phyloP scores from a whole-genome alignment of 2,113 vertebrate genomes.

The Rattus rattus region DNA sequence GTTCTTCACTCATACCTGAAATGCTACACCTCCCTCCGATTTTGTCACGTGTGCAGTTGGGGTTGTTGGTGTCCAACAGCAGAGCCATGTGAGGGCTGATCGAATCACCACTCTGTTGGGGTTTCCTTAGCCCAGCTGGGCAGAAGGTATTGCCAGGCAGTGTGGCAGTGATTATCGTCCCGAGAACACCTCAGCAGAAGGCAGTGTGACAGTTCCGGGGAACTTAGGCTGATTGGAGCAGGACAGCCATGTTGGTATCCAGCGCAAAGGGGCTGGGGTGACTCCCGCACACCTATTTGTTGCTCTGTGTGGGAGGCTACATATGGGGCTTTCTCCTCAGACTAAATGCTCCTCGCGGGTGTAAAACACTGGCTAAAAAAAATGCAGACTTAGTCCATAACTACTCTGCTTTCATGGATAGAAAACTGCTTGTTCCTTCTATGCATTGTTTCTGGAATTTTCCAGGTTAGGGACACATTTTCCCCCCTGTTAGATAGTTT shows the following conservation, averaged over 20 bases:
- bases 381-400: neutral
- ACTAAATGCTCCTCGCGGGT: neutral
- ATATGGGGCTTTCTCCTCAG: neutral
- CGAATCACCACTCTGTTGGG: neutral
- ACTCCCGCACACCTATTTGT: neutral
- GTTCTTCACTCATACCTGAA: neutral
- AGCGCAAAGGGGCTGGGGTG: neutral
- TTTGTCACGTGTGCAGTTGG: constrained; percentile 7
- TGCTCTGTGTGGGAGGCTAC: neutral
- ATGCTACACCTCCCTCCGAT: neutral
- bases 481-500: neutral
- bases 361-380: neutral
- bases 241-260: neutral
- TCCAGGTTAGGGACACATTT: neutral
- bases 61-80: neutral
- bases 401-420: neutral
- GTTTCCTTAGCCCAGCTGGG: constrained; percentile 15
- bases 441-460: neutral
- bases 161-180: neutral
- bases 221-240: neutral
- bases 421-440: neutral
- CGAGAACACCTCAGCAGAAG: neutral
- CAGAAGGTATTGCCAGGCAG: neutral
- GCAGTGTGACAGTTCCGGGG: neutral
- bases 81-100: neutral